phyloP scores from a whole-genome alignment of 2,797 vertebrate genomes.

The Okamejei kenojei region DNA sequence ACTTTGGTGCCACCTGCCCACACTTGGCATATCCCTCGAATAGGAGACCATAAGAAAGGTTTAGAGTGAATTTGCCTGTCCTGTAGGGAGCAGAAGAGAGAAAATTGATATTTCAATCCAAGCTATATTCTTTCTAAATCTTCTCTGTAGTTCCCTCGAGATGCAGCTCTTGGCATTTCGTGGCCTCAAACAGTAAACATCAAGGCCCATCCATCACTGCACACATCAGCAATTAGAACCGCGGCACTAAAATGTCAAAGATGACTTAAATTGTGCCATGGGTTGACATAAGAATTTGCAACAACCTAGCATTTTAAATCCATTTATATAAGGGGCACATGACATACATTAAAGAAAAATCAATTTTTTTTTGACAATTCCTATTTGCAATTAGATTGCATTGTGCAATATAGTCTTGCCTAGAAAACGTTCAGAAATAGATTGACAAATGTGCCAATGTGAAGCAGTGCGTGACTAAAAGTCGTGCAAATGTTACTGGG shows the following conservation, averaged over 20 bases:
- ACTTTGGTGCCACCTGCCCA: no score
- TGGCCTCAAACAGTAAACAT: conserved; percentile 32
- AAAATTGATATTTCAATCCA: conserved; percentile 35
- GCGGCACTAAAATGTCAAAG: not conserved
- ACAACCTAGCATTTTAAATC: not conserved
- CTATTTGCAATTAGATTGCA: conserved; percentile 34
- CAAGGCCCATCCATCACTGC: conserved; percentile 29
- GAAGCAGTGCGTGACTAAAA: not conserved
- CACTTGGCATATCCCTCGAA: not conserved
- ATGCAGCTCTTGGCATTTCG: not conserved
- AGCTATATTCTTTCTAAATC: conserved; percentile 19
- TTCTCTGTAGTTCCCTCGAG: conserved; percentile 13
- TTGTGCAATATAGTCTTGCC: not conserved
- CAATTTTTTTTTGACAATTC: conserved; percentile 21
- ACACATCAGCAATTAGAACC: conserved; percentile 26
- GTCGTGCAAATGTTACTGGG: not conserved
- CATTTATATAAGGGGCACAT: conserved; percentile 19
- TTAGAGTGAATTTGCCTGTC: not conserved
- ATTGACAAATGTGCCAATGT: conserved; percentile 1
- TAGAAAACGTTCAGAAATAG: not conserved
- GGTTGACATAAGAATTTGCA: not conserved
- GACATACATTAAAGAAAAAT: conserved; percentile 5
- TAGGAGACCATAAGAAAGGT: not conserved
- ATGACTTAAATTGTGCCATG: conserved; percentile 2
- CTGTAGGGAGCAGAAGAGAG: not conserved